A percentile compares a stretch with the other conserved stretches of the same genome.
phyloP scores from a whole-genome alignment of 2,113 vertebrate genomes.

The Cepphus grylle region DNA sequence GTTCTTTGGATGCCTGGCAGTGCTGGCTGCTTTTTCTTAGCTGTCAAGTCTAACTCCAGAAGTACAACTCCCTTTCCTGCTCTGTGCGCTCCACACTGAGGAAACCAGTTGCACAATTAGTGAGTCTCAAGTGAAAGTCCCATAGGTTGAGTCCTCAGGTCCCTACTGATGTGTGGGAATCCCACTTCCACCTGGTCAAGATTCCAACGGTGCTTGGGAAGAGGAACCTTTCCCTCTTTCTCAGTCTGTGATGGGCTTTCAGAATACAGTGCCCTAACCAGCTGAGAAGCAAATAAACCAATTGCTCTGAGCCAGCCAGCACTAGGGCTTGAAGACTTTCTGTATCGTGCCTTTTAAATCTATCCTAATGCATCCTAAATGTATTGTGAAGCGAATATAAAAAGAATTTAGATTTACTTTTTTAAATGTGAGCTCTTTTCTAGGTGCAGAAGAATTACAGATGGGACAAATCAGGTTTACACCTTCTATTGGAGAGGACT shows the following conservation, averaged over 20 bases:
- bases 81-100: neutral
- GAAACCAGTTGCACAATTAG: neutral
- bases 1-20: neutral
- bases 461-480: neutral
- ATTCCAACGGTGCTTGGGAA: neutral
- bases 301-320: neutral
- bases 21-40: neutral
- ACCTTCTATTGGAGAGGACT: neutral
- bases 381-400: neutral
- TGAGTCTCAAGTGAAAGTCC: neutral
- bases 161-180: rapidly evolving
- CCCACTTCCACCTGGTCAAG: neutral
- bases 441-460: neutral
- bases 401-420: neutral
- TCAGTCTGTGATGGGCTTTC: neutral
- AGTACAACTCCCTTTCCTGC: neutral
- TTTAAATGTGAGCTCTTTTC: neutral
- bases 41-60: neutral
- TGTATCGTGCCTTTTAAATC: neutral
- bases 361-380: neutral
- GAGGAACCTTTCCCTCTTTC: neutral
- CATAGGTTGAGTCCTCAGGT: neutral
- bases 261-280: neutral
- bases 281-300: neutral
- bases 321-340: neutral